Evolutionary conservation across 2,888 invertebrate species (phyloP).

Genomic region (Alloscopus bannaensis): DNA sequence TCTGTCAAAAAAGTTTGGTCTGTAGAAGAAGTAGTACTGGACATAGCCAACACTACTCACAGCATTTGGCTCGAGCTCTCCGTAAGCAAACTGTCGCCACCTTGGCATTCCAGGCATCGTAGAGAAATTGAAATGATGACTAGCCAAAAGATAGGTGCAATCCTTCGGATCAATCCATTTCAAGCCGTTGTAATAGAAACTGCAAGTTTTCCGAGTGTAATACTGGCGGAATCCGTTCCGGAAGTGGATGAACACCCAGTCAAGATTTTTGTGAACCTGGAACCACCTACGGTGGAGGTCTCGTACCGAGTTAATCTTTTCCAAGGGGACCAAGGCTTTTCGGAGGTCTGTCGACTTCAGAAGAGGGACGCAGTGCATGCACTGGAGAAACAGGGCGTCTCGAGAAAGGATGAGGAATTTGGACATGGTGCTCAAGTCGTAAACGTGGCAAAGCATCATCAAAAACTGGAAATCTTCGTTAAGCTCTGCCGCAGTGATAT

Average conservation of each 20-base stretch:
- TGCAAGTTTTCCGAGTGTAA: slow-evolving; percentile 9
- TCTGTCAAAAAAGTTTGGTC: slow-evolving; percentile 3
- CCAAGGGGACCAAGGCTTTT: not conserved
- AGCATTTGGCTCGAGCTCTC: not conserved
- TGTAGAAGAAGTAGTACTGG: not conserved
- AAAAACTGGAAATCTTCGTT: slow-evolving; percentile 7
- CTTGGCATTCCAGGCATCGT: not conserved
- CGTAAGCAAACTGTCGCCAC: slow-evolving; percentile 8
- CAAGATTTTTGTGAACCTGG: slow-evolving; percentile 10
- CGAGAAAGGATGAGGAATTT: slow-evolving; percentile 32
- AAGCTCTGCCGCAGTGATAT: slow-evolving; percentile 3
- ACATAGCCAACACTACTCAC: slow-evolving; percentile 18
- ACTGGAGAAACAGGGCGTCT: slow-evolving; percentile 28
- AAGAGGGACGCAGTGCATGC: slow-evolving; percentile 36
- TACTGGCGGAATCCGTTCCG: not conserved
- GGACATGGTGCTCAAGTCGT: slow-evolving; percentile 22
- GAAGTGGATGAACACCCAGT: slow-evolving; percentile 16
- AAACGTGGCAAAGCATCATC: not conserved
- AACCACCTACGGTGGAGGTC: slow-evolving; percentile 19
- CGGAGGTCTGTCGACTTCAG: not conserved
- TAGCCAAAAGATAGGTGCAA: slow-evolving; percentile 24
- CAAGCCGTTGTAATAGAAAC: slow-evolving; percentile 39
- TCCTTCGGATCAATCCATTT: slow-evolving; percentile 3
- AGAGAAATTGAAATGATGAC: slow-evolving; percentile 35
- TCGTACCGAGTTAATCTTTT: not conserved